Percentiles rank a stretch among this genome's conserved stretches.
Conservation (phyloP, 2,113 vertebrate genomes). For the Campylomormyrus tamandua region DNA sequence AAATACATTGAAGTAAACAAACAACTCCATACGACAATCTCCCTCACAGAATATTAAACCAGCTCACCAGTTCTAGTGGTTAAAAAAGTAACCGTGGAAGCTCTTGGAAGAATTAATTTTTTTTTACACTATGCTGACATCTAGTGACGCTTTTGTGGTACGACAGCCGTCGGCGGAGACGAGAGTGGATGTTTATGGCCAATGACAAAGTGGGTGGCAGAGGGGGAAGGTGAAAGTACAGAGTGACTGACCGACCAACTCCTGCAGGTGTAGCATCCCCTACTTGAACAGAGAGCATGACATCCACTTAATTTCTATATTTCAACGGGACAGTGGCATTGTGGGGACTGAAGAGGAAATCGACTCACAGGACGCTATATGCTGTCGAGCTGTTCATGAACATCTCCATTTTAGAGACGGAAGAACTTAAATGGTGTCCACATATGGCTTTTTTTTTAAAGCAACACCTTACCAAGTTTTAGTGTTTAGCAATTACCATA, state of each 20-base stretch:
- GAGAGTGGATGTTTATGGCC: slow-evolving; percentile 39
- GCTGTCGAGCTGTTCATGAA: background rate
- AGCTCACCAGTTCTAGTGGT: slow-evolving; percentile 47
- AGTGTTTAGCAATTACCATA: background rate
- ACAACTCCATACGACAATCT: slow-evolving; percentile 37
- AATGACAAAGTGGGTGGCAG: slow-evolving; percentile 40
- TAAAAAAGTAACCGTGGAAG: slow-evolving; percentile 60
- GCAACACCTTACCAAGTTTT: slow-evolving; percentile 6
- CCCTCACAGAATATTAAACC: slow-evolving; percentile 45
- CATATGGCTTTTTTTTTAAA: slow-evolving; percentile 18
- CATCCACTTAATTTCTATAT: background rate
- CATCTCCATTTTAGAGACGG: slow-evolving; percentile 6
- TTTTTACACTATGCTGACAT: slow-evolving; percentile 56
- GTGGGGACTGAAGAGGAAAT: background rate
- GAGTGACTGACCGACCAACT: slow-evolving; percentile 3
- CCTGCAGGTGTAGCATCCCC: slow-evolving; percentile 29
- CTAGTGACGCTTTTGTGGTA: slow-evolving; percentile 50
- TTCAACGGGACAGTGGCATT: background rate
- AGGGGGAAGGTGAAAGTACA: slow-evolving; percentile 34
- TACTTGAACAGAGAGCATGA: slow-evolving; percentile 39
- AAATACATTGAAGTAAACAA: slow-evolving; percentile 34
- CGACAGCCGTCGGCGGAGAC: slow-evolving; percentile 25
- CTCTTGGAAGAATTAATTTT: slow-evolving; percentile 53
- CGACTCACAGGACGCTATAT: background rate
- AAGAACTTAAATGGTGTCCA: slow-evolving; percentile 12